phyloP scores from a whole-genome alignment of 53 echinoderm and acorn worm species.

The Henricia sp. region DNA sequence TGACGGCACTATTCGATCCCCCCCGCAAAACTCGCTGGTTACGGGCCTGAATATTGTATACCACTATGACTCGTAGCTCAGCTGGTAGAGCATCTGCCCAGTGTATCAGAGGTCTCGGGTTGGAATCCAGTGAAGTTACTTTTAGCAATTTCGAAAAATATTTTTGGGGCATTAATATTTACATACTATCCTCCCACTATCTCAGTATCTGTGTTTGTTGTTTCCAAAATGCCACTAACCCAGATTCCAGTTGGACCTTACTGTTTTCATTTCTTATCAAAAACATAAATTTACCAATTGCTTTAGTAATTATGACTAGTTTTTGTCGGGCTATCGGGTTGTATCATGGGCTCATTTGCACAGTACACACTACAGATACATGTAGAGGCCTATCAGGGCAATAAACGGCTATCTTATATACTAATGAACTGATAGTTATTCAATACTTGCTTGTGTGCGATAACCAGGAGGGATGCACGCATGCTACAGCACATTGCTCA shows the following conservation, averaged over 20 bases:
- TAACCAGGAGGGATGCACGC: neutral
- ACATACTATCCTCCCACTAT: no score
- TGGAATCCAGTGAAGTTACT: no score
- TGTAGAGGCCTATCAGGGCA: neutral
- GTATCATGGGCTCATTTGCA: constrained; percentile 5
- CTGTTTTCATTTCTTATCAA: neutral
- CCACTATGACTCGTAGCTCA: no score
- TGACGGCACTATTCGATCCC: no score
- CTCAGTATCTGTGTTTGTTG: no score
- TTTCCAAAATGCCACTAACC: neutral
- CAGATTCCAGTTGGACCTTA: neutral
- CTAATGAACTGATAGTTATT: constrained; percentile 15
- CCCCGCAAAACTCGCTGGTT: no score
- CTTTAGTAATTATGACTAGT: neutral
- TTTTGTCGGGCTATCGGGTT: neutral
- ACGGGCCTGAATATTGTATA: no score
- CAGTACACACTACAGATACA: neutral
- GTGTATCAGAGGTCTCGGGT: no score
- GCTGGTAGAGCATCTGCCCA: no score
- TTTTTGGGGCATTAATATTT: no score
- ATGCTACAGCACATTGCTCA: no score
- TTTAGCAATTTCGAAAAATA: no score
- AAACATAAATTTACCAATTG: constrained; percentile 2
- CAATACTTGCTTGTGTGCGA: neutral
- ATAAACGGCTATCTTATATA: constrained; percentile 8